Base-by-base conservation (phyloP, 2,888 invertebrate species). In the Theodoxus fluviatilis region DNA sequence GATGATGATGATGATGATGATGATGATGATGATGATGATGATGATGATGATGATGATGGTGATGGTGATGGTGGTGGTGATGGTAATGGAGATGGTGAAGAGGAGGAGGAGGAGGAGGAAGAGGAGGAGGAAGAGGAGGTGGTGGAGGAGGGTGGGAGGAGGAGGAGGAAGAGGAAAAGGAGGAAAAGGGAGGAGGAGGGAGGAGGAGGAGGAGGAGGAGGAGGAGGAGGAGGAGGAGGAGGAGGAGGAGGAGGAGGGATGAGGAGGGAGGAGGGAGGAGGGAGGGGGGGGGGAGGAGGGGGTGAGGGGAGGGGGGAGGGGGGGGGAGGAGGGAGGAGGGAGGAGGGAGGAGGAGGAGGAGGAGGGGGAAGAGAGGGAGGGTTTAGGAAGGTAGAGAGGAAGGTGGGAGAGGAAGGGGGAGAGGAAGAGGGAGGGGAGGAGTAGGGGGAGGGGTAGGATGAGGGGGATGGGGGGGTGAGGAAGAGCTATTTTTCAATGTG, bases 41-140 rank as follows among this genome's bases (percentile, higher is more conserved):
- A 22, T 35, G 38, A 35, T 64, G 64, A n/a, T 64, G 37, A 38
- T 64, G 40, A 7, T 64, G 64, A 38, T 64, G 64, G 22, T 37
- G 40, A 18, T 37, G 15, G 37, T 64, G 64, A 22, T 33, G 35
- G 18, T 37, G 33, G 18, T 64, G 35, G 12, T 22, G 25, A 38
- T 38, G 40, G 1, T 38, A 40, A 25, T 40, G 6, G 18, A 22
- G 35, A 22, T 38, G 40, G 25, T 33, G 33, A 38, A n/a, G 22
- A n/a, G 3, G 63, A 63, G 63, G 25, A 38, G 38, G 63, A 63
- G 37, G 15, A 15, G 7, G 63, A 63, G 38, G n/a, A 3, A 38
- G 38, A 9, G 28, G 22, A 15, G 0, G 37, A 37, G 22, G 35
- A 1, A 1, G n/a, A 33, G 33, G 3, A 22, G 7, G 6, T 28